A percentile compares a stretch with the other conserved stretches of the same genome.
Conservation (phyloP, 2,888 invertebrate species). For the Ophonus ardosiacus region DNA sequence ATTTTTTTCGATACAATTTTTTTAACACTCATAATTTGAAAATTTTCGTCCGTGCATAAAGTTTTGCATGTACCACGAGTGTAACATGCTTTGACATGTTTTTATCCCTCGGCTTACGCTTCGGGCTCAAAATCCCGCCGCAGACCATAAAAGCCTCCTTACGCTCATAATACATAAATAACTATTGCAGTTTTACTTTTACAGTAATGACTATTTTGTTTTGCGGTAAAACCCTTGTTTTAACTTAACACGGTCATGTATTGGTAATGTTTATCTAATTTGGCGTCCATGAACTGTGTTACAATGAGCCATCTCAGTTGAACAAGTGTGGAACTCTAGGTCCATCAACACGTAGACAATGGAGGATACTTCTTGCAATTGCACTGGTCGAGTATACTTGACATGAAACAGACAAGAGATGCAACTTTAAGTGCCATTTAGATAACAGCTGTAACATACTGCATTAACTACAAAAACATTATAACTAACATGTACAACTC, state of each 20-base stretch:
- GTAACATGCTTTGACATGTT: too few species aligned
- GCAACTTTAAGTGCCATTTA: slow-evolving; percentile 8
- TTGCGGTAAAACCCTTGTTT: background rate
- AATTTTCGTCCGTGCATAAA: too few species aligned
- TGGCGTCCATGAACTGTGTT: background rate
- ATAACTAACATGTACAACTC: background rate
- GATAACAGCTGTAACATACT: background rate
- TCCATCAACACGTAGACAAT: background rate
- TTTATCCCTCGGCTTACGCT: too few species aligned
- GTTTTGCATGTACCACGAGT: too few species aligned
- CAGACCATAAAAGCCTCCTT: too few species aligned
- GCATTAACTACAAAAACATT: background rate
- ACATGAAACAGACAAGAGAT: slow-evolving; percentile 8
- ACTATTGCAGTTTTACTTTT: too few species aligned
- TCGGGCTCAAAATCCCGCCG: too few species aligned
- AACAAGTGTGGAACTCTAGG: background rate
- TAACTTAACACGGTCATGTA: background rate
- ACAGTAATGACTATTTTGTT: background rate
- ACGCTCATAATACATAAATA: too few species aligned
- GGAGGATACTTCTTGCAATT: slow-evolving; percentile 4
- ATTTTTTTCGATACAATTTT: too few species aligned
- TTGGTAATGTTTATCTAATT: background rate
- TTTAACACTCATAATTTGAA: too few species aligned
- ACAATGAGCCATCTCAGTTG: background rate
- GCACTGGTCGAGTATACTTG: slow-evolving; percentile 5